Evolutionary conservation across 1,140 invertebrate genomes (phyloP).

Genomic region (Hycleus phaleratus): DNA sequence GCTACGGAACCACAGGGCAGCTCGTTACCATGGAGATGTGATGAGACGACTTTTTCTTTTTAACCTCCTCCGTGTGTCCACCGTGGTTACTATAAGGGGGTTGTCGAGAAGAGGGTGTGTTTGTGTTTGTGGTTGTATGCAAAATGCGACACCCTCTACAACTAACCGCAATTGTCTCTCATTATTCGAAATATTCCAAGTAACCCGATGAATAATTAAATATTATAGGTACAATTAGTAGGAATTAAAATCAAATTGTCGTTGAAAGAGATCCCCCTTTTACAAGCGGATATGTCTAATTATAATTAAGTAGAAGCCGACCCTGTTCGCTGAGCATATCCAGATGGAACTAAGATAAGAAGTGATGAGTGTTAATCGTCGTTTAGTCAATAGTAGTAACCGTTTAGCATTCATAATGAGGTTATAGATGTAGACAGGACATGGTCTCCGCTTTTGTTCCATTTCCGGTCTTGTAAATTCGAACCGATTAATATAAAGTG

Average conservation of each 20-base stretch:
- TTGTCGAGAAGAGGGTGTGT: slow-evolving; percentile 1
- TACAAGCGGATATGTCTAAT: slow-evolving; percentile 4
- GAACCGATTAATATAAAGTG: slow-evolving; percentile 1
- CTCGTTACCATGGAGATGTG: slow-evolving; percentile 44
- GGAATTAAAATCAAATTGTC: too few species aligned
- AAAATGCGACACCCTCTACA: slow-evolving; percentile 2
- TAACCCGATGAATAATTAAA: too few species aligned
- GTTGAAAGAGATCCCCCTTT: not conserved
- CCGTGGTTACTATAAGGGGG: slow-evolving; percentile 18
- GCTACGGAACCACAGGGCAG: slow-evolving; percentile 36
- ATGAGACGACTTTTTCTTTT: slow-evolving; percentile 44
- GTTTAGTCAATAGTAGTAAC: slow-evolving; percentile 17
- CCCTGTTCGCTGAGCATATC: slow-evolving; percentile 5
- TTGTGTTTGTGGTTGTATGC: not conserved
- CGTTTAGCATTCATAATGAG: slow-evolving; percentile 27
- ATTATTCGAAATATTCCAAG: too few species aligned
- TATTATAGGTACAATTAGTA: too few species aligned
- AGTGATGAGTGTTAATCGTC: slow-evolving; percentile 28
- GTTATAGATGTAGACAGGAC: slow-evolving; percentile 13
- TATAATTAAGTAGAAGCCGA: slow-evolving; percentile 4
- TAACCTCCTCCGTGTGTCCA: slow-evolving; percentile 40
- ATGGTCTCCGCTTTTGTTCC: slow-evolving; percentile 8
- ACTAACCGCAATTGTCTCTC: too few species aligned
- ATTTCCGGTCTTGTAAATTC: slow-evolving; percentile 9
- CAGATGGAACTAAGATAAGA: slow-evolving; percentile 17